Conservation (phyloP, 2,888 invertebrate genomes). For the Acanthoscelides obtectus region DNA sequence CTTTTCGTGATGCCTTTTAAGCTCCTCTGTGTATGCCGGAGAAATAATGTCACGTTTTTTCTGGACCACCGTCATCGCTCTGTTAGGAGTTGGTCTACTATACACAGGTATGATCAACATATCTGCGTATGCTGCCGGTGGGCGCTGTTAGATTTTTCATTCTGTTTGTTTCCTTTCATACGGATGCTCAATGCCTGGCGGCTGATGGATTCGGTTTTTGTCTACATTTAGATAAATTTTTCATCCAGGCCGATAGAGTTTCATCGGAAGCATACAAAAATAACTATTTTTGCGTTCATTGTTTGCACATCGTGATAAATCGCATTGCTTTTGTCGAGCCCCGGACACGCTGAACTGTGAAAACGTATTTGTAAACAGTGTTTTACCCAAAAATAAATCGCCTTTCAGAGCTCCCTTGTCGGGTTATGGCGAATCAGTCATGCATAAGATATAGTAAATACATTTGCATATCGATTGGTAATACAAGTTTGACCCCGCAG, state of each 20-base stretch:
- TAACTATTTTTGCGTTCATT: background rate
- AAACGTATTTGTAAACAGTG: background rate
- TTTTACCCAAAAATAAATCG: background rate
- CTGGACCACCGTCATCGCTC: too few species aligned
- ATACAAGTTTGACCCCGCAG: too few species aligned
- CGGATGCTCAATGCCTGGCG: background rate
- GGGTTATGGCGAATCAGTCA: background rate
- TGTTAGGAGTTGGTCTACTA: too few species aligned
- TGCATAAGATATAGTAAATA: background rate
- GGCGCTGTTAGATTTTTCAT: background rate
- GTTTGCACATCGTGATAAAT: background rate
- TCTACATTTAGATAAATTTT: background rate
- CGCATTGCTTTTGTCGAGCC: background rate
- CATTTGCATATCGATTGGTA: too few species aligned
- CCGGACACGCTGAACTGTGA: background rate
- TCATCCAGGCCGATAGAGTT: background rate
- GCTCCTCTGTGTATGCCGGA: too few species aligned
- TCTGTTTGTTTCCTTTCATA: background rate
- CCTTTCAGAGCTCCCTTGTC: background rate
- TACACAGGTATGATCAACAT: background rate
- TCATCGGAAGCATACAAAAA: background rate
- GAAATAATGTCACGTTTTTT: too few species aligned
- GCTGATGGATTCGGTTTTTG: background rate
- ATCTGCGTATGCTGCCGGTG: background rate
- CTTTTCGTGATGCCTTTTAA: too few species aligned